Conservation (phyloP, 2,888 invertebrate species). For the Ormyrus pomaceus region DNA sequence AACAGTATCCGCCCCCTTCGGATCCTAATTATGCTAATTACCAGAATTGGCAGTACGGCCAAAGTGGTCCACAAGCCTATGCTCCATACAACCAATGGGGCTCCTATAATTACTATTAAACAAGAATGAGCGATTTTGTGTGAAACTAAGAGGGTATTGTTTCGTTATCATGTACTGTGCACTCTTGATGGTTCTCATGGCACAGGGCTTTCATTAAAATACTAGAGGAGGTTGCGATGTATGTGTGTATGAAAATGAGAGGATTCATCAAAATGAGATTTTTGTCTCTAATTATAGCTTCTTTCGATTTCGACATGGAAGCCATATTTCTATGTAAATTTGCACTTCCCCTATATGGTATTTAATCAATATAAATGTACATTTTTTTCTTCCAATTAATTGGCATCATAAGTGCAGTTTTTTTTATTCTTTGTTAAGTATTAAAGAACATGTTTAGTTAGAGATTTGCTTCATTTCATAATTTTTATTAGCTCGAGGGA, state of each 20-base stretch:
- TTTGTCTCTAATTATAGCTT: constrained; percentile 16
- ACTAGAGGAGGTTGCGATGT: constrained; percentile 10
- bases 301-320: constrained; percentile 12
- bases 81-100: constrained; percentile 75
- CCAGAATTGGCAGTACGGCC: constrained; percentile 74
- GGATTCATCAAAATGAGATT: constrained; percentile 9
- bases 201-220: constrained; percentile 20
- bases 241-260: constrained; percentile 1
- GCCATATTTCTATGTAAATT: constrained; percentile 49
- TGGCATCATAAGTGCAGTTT: constrained; percentile 18
- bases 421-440: constrained; percentile 8
- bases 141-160: constrained; percentile 10
- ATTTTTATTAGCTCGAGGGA: background rate
- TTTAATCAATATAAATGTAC: constrained; percentile 44
- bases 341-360: constrained; percentile 33
- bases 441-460: constrained; percentile 28
- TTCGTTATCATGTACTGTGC: constrained; percentile 50
- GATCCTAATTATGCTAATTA: constrained; percentile 74
- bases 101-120: constrained; percentile 74
- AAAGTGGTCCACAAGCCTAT: constrained; percentile 73
- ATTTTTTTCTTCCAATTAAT: constrained; percentile 44
- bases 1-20: constrained; percentile 73
- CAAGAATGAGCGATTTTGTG: background rate
- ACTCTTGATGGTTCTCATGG: constrained; percentile 48
- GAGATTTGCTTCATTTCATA: constrained; percentile 7